phyloP scores from a whole-genome alignment of 2,113 vertebrate genomes.

The Siniperca knerii region DNA sequence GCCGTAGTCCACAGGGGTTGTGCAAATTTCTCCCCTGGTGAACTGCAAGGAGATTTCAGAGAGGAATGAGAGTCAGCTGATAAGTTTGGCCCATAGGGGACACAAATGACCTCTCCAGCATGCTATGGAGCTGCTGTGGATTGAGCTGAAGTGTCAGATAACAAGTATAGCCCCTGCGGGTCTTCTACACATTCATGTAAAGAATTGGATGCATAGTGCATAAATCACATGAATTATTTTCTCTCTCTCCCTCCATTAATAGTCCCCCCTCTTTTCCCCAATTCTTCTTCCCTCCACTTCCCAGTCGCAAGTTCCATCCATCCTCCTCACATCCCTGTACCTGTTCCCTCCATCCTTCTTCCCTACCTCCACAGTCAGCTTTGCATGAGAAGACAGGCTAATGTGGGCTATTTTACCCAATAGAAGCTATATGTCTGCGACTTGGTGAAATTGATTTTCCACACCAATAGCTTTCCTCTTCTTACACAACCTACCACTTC shows the following conservation, averaged over 20 bases:
- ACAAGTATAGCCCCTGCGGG: neutral
- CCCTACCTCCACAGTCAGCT: conserved; percentile 43
- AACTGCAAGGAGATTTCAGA: neutral
- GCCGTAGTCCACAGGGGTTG: neutral
- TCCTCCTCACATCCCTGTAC: conserved; percentile 12
- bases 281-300: conserved; percentile 4
- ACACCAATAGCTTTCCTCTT: conserved; percentile 71
- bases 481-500: conserved; percentile 62
- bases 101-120: conserved; percentile 14
- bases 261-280: too few relatives aligned
- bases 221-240: conserved; percentile 17
- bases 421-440: conserved; percentile 65
- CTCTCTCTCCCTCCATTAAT: neutral
- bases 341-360: conserved; percentile 21
- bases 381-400: conserved; percentile 71
- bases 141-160: neutral
- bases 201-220: neutral
- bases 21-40: conserved; percentile 16
- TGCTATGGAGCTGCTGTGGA: conserved; percentile 1
- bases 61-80: conserved; percentile 28
- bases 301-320: conserved; percentile 8
- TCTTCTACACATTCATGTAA: conserved; percentile 10
- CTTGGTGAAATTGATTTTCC: conserved; percentile 82
- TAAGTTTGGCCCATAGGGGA: conserved; percentile 17
- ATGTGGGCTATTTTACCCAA: conserved; percentile 73